Base-by-base conservation (phyloP, 2,797 vertebrate genomes). In the Hylomyscus alleni region DNA sequence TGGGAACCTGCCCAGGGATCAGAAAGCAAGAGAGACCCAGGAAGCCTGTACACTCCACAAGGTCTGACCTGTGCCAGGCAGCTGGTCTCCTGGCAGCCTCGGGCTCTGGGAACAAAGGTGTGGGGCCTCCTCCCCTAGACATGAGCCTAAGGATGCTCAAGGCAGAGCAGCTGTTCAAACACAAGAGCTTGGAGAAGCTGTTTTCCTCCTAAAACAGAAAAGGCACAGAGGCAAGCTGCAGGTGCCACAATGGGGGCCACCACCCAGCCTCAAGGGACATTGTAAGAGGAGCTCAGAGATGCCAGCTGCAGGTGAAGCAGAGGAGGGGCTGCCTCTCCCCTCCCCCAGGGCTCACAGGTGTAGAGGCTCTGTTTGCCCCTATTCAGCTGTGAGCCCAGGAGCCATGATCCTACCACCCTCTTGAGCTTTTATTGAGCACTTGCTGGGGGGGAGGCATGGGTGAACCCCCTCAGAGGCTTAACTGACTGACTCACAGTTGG, bases 131-230 rank as follows among this genome's bases (percentile, higher is more conserved):
- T 75, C 88, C 96, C 40, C 88, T 56, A 52, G 75, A 69, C 69
- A 52, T 8, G n/a, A 90, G 94, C 56, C 65, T 89, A 14, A 29
- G 75, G 72, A 20, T 92, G 82, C 87, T 87, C 58, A 4, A 69
- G 11, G 69, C 89, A 86, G 34, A 96, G 91, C 97, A 97, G 97
- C 97, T 98, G 97, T 97, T 97, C 95, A 98, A 97, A 98, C 94
- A 96, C 29, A 60, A 67, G 91, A 90, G 95, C 85, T n/a, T 69
- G 22, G 76, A 86, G 95, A 93, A 80, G 84, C 95, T 96, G 69
- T 96, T 97, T 97, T 90, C 96, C 91, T 95, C 85, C 19, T n/a
- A 60, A 86, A 88, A 20, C 31, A 47, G 67, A 91, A 86, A 82
- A 54, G 58, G 75, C 50, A 72, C 65, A 65, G 60, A 6, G 0